These are phyloP conservation scores for Drosophila melanocephala DNA, from an alignment of 2,888 invertebrate genomes.

Conservation along the genomic window DNA sequence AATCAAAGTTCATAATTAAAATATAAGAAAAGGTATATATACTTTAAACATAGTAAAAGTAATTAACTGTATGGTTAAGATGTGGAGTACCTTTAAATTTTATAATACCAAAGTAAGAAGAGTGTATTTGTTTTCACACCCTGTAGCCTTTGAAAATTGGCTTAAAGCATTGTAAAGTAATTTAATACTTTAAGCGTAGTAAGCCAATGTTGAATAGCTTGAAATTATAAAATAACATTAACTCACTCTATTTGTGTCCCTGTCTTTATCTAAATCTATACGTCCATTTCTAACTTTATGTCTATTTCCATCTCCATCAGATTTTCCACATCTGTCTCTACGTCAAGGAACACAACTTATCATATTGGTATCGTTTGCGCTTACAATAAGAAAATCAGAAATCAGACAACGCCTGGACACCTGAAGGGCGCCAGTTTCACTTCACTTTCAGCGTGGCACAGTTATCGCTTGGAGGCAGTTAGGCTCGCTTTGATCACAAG, in stretches of 20 bases:
- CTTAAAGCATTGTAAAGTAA: not conserved
- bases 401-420: constrained; percentile 45
- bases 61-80: not conserved
- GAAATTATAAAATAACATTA: not conserved
- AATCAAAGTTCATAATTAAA: not conserved
- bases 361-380: constrained; percentile 53
- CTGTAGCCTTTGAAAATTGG: not conserved
- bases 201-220: not conserved
- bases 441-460: constrained; percentile 18
- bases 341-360: constrained; percentile 41
- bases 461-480: constrained; percentile 20
- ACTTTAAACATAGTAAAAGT: not conserved
- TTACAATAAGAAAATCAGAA: not conserved
- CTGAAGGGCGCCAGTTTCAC: constrained; percentile 41
- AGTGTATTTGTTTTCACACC: not conserved
- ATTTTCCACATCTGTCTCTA: constrained; percentile 9
- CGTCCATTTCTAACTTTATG: not conserved
- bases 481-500: constrained; percentile 61
- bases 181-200: not conserved
- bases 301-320: not conserved
- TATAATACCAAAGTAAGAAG: not conserved
- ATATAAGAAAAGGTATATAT: not conserved
- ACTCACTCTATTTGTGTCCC: not conserved
- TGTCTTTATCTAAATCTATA: not conserved
- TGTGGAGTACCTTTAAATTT: not conserved